Base-by-base conservation (phyloP, 64 coral and sea anemone species). In the Orbicella faveolata region DNA sequence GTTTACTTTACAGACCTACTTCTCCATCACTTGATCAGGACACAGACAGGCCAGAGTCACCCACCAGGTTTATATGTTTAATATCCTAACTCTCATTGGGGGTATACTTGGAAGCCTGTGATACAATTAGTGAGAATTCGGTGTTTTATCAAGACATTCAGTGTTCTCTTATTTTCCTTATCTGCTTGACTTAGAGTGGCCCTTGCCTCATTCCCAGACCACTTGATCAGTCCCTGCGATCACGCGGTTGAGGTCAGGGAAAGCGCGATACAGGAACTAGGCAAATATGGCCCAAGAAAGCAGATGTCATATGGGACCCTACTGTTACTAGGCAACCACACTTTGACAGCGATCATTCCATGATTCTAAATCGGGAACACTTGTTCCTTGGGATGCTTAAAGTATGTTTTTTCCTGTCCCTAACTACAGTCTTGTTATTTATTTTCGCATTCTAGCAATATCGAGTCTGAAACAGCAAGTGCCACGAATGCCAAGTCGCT, bases 391-490 rank as follows among this genome's bases (percentile, higher is more conserved):
- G 55, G 15, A 0, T 59, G 55, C 15, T 11, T 59, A 59, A 59
- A 59, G 55, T 16, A 59, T 59, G 12, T 9, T 12, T 59, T 59
- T 59, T 12, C 13, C 1, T 10, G 15, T 59, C 10, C 2, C 15
- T 12, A 59, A 26, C 25, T 70, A 9, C 21, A 70, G 7, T 34
- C 14, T 15, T 39, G 21, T 18, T 51, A 23, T 20, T 35, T 37
- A 75, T 51, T 37, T 59, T 80, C 12, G 18, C n/a, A 67, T 80
- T 83, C 33, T 44, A 98, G 96, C 79, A 90, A 85, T 74, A 85
- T 91, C 16, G 96, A 98, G 52, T 98, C 96, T 12, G 96, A 98
- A 52, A 81, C 94, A 30, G 55, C 88, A 30, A 93, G 88, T 87
- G 96, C 78, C 69, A 90, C 91, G 36, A 94, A 91, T 16, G 90